Conservation (phyloP, 2,797 vertebrate genomes). For the Alcedo quadribrachys region DNA sequence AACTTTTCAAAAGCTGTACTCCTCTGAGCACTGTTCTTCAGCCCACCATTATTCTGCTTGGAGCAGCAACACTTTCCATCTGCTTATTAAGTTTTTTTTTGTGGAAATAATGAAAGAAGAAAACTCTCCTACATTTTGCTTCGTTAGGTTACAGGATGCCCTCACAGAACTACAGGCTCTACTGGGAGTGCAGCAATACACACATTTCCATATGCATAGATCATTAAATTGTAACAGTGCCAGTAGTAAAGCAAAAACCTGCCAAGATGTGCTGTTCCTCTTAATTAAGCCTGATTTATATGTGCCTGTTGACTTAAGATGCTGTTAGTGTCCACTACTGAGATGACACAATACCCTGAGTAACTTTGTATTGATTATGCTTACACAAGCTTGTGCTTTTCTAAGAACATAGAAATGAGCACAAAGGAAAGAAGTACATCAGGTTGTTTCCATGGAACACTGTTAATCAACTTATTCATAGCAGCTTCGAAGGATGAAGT, state of each 20-base stretch:
- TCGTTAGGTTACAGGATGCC: not conserved
- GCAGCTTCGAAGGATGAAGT: slow-evolving; percentile 22
- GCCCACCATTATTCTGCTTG: slow-evolving; percentile 17
- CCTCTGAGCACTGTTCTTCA: slow-evolving; percentile 5
- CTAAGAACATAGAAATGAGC: slow-evolving; percentile 41
- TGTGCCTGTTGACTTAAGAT: slow-evolving; percentile 57
- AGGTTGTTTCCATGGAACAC: slow-evolving; percentile 35
- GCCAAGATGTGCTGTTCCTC: slow-evolving; percentile 37
- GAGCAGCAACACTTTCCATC: slow-evolving; percentile 1
- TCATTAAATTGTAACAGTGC: slow-evolving; percentile 49
- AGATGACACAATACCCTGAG: slow-evolving; percentile 63
- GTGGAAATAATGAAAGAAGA: slow-evolving; percentile 4
- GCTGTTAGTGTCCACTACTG: slow-evolving; percentile 53
- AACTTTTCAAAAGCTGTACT: slow-evolving; percentile 29
- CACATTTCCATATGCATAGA: slow-evolving; percentile 50
- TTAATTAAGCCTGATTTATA: slow-evolving; percentile 60
- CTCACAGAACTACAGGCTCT: not conserved
- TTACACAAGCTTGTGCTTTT: slow-evolving; percentile 68
- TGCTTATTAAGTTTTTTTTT: slow-evolving; percentile 7
- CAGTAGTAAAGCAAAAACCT: slow-evolving; percentile 47
- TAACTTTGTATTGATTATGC: slow-evolving; percentile 54
- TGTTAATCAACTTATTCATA: slow-evolving; percentile 32
- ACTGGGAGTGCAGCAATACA: slow-evolving; percentile 32
- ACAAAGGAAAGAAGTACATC: slow-evolving; percentile 20
- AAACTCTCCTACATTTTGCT: not conserved